Percentiles rank a stretch among this genome's conserved stretches.
Evolutionary conservation across 2,113 vertebrate species (phyloP).

Genomic region (Casuarius casuarius): DNA sequence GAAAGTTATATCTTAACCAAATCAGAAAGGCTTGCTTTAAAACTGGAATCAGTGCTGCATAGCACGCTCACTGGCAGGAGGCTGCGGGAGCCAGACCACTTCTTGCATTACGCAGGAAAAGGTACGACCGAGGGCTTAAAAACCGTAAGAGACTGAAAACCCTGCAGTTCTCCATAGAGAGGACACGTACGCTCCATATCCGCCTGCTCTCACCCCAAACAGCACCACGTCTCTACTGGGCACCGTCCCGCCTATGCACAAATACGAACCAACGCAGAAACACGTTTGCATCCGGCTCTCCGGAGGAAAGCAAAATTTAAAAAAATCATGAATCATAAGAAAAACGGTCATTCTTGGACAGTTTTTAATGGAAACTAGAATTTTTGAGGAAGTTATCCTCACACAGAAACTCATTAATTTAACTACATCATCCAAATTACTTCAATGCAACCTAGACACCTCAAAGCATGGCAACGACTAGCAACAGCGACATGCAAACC

Average conservation of each 20-base stretch:
- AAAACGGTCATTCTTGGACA: background rate
- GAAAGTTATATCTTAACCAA: background rate
- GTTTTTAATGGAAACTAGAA: background rate
- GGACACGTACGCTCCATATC: background rate
- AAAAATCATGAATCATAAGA: background rate
- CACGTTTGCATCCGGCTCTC: background rate
- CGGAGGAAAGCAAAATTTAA: background rate
- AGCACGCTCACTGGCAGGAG: background rate
- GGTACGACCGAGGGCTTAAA: background rate
- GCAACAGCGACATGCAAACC: rapidly evolving
- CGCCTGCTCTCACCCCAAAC: background rate
- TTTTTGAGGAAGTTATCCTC: background rate
- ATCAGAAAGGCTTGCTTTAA: background rate
- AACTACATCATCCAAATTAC: too few species aligned
- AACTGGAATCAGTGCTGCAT: rapidly evolving
- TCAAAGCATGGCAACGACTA: background rate
- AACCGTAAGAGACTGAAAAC: background rate
- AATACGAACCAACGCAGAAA: background rate
- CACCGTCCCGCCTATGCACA: background rate
- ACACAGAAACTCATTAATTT: background rate
- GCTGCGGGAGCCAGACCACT: background rate
- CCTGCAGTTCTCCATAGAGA: too few species aligned
- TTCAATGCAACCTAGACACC: rapidly evolving
- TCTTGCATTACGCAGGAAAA: background rate
- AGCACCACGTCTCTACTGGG: background rate